A percentile compares a stretch with the other conserved stretches of the same genome.
phyloP scores from a whole-genome alignment of 2,113 vertebrate species.

The Eublepharis macularius region DNA sequence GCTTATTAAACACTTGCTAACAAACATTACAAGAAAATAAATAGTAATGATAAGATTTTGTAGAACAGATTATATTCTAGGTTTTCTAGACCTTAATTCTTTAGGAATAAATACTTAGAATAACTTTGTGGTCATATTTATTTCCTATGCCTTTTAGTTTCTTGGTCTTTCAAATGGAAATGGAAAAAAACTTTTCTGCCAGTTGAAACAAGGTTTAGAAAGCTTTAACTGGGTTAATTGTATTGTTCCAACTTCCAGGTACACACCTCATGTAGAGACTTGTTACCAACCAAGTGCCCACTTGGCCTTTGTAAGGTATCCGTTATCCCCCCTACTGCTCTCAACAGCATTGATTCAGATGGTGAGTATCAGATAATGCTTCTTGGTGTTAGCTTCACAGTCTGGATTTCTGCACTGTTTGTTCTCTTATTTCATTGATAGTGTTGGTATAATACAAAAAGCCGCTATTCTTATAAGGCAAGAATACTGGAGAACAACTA shows the following conservation, averaged over 20 bases:
- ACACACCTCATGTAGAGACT: slow-evolving; percentile 90
- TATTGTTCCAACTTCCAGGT: slow-evolving; percentile 83
- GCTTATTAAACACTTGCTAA: background rate
- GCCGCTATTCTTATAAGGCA: background rate
- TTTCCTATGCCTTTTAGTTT: background rate
- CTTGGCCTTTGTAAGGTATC: slow-evolving; percentile 97
- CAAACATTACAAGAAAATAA: background rate
- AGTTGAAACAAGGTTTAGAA: background rate
- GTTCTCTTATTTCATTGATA: background rate
- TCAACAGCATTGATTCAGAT: slow-evolving; percentile 98
- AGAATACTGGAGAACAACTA: background rate
- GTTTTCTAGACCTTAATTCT: background rate
- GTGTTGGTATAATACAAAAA: background rate
- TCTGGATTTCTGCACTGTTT: background rate
- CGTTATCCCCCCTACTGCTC: slow-evolving; percentile 94
- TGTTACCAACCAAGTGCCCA: slow-evolving; percentile 90
- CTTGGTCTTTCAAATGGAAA: background rate
- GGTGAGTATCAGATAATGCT: slow-evolving; percentile 75
- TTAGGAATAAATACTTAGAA: background rate
- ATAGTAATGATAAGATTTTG: background rate
- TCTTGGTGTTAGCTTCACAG: background rate
- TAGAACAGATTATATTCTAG: background rate
- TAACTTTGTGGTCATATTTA: background rate
- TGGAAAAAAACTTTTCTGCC: background rate
- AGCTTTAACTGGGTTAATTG: background rate